Conservation (phyloP, 2,113 vertebrate species). For the Seriola dumerili region DNA sequence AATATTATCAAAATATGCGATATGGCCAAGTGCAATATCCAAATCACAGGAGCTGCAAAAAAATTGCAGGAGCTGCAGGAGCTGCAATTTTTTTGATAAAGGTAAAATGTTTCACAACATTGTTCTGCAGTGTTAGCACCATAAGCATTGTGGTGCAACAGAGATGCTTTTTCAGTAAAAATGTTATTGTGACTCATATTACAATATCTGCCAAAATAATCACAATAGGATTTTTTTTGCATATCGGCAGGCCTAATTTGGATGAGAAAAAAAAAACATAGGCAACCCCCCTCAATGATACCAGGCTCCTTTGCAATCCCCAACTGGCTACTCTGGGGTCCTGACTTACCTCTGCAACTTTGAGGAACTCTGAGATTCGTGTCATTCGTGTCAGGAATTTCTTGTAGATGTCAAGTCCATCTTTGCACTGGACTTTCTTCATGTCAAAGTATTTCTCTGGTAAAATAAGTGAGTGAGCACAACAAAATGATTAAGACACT, state of each 20-base stretch:
- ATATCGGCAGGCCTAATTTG: not conserved
- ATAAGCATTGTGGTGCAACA: no score
- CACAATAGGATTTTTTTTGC: no score
- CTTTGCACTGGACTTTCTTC: constrained; percentile 98
- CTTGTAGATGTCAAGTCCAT: constrained; percentile 97
- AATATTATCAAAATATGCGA: no score
- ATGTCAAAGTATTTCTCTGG: constrained; percentile 98
- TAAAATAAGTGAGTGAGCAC: constrained; percentile 28
- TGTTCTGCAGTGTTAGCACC: no score
- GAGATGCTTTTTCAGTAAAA: no score
- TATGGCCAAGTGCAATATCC: no score
- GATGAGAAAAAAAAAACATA: not conserved
- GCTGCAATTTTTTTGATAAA: no score
- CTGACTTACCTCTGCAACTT: constrained; percentile 93
- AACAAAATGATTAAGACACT: not conserved
- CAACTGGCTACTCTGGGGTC: not conserved
- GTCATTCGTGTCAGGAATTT: constrained; percentile 98
- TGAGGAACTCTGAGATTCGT: constrained; percentile 96
- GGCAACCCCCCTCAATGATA: not conserved
- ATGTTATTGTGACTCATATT: no score
- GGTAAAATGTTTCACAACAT: no score
- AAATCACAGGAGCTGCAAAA: no score
- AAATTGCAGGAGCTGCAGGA: no score
- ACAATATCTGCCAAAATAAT: no score
- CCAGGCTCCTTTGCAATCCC: not conserved